Base-by-base conservation (phyloP, 2,888 invertebrate genomes). In the Orthonevra nobilis region DNA sequence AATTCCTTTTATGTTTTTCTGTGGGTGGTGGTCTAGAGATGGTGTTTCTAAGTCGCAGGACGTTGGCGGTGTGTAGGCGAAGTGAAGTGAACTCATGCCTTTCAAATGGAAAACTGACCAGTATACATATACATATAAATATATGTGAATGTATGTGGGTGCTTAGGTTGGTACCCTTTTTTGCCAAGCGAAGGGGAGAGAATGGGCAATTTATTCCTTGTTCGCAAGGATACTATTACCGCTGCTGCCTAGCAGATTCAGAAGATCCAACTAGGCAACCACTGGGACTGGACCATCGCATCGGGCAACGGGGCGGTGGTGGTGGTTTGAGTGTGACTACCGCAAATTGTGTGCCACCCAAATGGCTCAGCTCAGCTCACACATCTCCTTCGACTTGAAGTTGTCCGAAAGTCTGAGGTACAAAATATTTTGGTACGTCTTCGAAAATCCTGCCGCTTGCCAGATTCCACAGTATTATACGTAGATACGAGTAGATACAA, bases 201-300 rank as follows among this genome's bases (percentile, higher is more conserved):
- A 72, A 77, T 82, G 83, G 77, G 81, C 81, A 82, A 82, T 83
- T 83, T 83, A 83, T 82, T 82, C 81, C 83, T 81, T 82, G 81
- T 81, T 81, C 82, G 81, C 81, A 77, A 77, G 82, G 79, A 79
- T 68, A 40, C 73, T 68, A 56, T 68, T 61, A 73, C 73, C 66
- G 60, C 81, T 56, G 46, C 66, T 61, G 66, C 82, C 74, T 77
- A 81, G 81, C 81, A 81, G 73, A 73, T 79, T 79, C 56, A 34
- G 19, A 70, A 81, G 61, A 73, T 63, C 72, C 72, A 75, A 61
- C 81, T 81, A 64, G 60, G 66, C 77, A 74, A 66, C 74, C 50
- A 56, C 73, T 60, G 60, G 61, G 1, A 15, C 2, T 23, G 15
- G 17, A 19, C n/a, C n/a, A n/a, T n/a, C n/a, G n/a, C n/a, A n/a